These are phyloP conservation scores for Clarias batrachus DNA, from an alignment of 2,113 vertebrate genomes.

Conservation along the genomic window DNA sequence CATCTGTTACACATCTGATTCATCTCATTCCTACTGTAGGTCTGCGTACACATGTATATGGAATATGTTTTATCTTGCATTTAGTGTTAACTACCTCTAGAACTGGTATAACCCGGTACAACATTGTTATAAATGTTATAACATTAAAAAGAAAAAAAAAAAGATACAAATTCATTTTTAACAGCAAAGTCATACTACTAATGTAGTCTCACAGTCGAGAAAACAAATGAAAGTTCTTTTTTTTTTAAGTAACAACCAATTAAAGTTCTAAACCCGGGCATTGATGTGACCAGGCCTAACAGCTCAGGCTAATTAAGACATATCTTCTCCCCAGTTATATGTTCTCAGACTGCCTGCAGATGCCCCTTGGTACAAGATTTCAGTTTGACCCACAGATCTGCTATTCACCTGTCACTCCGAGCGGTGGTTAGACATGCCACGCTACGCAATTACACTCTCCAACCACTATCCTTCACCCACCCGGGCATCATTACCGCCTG, in stretches of 20 bases:
- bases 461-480: slow-evolving; percentile 19
- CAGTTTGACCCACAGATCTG: slow-evolving; percentile 42
- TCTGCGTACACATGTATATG: not conserved
- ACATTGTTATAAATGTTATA: not conserved
- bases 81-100: not conserved
- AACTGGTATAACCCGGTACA: not conserved
- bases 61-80: not conserved
- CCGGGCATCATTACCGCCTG: slow-evolving; percentile 73
- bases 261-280: slow-evolving; percentile 4
- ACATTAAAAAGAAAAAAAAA: not conserved
- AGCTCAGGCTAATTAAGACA: slow-evolving; percentile 73
- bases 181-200: not conserved
- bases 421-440: slow-evolving; percentile 39
- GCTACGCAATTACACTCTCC: slow-evolving; percentile 58
- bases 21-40: not conserved
- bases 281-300: slow-evolving; percentile 41
- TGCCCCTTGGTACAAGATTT: slow-evolving; percentile 73
- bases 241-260: slow-evolving; percentile 9
- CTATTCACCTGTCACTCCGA: slow-evolving; percentile 48
- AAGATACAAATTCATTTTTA: not conserved
- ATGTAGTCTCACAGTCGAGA: not conserved
- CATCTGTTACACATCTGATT: not conserved
- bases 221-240: slow-evolving; percentile 6
- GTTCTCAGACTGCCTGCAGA: slow-evolving; percentile 72
- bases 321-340: slow-evolving; percentile 75